A percentile compares a stretch with the other conserved stretches of the same genome.
Conservation (phyloP, 2,113 vertebrate species). For the Reinhardtius hippoglossoides region DNA sequence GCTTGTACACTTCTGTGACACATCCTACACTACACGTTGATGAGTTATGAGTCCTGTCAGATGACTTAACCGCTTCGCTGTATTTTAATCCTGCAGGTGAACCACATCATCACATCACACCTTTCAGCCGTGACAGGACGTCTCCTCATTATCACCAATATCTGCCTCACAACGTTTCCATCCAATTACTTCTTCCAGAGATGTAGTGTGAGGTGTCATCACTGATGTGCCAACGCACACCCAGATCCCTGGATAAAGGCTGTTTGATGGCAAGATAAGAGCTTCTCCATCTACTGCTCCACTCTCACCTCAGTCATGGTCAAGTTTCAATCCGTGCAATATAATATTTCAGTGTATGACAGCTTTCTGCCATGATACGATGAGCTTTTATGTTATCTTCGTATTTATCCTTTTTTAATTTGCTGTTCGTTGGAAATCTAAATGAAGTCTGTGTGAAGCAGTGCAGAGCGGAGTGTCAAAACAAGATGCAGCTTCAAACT, state of each 20-base stretch:
- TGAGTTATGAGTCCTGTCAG: background rate
- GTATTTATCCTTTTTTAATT: background rate
- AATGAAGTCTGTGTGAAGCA: background rate
- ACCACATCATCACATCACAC: background rate
- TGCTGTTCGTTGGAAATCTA: background rate
- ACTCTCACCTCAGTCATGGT: background rate
- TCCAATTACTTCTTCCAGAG: conserved; percentile 37
- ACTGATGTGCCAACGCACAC: conserved; percentile 18
- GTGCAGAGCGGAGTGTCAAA: background rate
- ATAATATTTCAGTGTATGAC: background rate
- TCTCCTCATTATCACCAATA: conserved; percentile 38
- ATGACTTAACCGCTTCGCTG: background rate
- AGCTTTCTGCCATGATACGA: background rate
- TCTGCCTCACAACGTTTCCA: conserved; percentile 9
- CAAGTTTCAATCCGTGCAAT: background rate
- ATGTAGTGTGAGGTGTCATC: conserved; percentile 20
- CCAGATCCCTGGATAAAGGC: conserved; percentile 7
- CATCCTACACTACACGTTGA: background rate
- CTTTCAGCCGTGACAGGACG: background rate
- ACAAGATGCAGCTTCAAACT: background rate
- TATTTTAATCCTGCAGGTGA: conserved; percentile 5
- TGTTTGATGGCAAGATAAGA: conserved; percentile 6
- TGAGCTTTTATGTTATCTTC: background rate
- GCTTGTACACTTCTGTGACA: background rate
- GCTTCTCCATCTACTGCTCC: background rate